Base-by-base conservation (phyloP, 2,888 invertebrate genomes). In the Torymus aiolomorphi region DNA sequence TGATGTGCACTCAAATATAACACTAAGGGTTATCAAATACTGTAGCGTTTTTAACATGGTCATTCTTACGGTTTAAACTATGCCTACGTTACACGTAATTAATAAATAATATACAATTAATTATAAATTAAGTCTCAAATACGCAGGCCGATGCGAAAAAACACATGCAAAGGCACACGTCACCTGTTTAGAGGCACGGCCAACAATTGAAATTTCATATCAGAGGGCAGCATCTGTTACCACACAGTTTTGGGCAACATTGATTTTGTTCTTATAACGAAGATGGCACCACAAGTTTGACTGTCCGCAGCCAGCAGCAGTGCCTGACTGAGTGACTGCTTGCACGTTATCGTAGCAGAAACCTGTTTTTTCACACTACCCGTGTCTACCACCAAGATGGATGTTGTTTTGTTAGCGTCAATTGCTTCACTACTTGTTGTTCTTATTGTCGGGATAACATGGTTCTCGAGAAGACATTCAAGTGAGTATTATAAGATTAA, bases 1-100 rank as follows among this genome's bases (percentile, higher is more conserved):
- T 82, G 88, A 86, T 20, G 87, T 85, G 78, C 85, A 86, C 69
- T 89, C 84, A 24, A 86, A 80, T 49, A 89, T 66, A 13, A 84
- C 66, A 57, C 84, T 84, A 14, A 87, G 70, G 49, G 89, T 77
- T 31, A 87, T 71, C 77, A 82, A 79, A 70, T 80, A 82, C 72
- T 80, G 77, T 8, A 80, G 73, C 20, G 77, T 70, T 66, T 80
- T 85, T 80, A 78, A 82, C 84, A 84, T 84, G 8, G 24, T 70
- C n/a, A 70, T 59, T 65, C 70, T 59, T 61, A 42, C 31, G 31
- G 31, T 57, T 8, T 54, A 70, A 59, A 61, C 31, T 76, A 69
- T 49, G 24, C 18, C 54, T 80, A 69, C 31, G 42, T 66, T 72
- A 63, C 12, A 69, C 2, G 51, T 16, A 59, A 67, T 78, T 18